These are phyloP conservation scores for Choristoneura fumiferana DNA, from an alignment of 1,140 invertebrate species.

Conservation along the genomic window DNA sequence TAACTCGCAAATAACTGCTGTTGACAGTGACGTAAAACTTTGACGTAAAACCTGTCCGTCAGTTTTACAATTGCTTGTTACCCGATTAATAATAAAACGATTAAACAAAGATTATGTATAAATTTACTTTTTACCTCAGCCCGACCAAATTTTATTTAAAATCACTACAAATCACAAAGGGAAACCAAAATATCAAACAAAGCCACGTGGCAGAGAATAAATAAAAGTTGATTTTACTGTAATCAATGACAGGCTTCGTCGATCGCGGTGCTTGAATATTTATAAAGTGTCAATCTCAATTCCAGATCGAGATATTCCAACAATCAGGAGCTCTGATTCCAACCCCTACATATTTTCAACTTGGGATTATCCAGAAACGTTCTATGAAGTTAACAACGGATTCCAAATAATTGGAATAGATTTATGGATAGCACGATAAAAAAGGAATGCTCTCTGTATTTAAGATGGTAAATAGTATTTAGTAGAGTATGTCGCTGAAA, in stretches of 20 bases:
- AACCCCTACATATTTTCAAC: slow-evolving; percentile 3
- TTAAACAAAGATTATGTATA: no score
- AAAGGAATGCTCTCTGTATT: no score
- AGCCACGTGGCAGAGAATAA: not conserved
- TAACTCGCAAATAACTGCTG: no score
- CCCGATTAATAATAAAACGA: no score
- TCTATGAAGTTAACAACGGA: no score
- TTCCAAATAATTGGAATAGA: no score
- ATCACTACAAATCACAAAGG: not conserved
- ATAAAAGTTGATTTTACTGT: slow-evolving; percentile 16
- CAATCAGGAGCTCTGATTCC: slow-evolving; percentile 5
- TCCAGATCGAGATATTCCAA: slow-evolving; percentile 9
- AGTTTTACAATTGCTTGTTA: no score
- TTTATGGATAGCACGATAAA: no score
- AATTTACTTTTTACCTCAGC: not conserved
- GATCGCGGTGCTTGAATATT: slow-evolving; percentile 6
- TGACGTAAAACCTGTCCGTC: no score
- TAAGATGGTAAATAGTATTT: no score
- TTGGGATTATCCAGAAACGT: not conserved
- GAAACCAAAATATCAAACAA: slow-evolving; percentile 1
- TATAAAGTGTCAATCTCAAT: slow-evolving; percentile 19
- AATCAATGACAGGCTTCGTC: slow-evolving; percentile 12
- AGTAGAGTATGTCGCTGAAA: no score
- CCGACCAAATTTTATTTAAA: not conserved
- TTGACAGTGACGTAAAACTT: no score